Base-by-base conservation (phyloP, 2,888 invertebrate genomes). In the Yponomeuta evonymella region DNA sequence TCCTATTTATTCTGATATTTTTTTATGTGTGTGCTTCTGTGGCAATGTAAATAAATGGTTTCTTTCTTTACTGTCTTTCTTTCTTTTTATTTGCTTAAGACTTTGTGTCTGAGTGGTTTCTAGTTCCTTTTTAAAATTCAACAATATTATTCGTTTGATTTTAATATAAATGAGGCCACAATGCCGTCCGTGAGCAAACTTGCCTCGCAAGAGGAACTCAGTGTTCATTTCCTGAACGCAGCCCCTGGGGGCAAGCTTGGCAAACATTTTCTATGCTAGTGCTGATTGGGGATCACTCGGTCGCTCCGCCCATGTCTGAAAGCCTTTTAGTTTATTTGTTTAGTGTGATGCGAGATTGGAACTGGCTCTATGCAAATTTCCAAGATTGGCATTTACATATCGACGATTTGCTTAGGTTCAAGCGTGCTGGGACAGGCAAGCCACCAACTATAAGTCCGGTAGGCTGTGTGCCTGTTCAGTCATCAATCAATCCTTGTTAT, bases 251-350 rank as follows among this genome's bases (percentile, higher is more conserved):
- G 66, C 36, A 43, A 43, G 65, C 64, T 70, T 29, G 12, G 70
- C 70, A 70, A 70, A 70, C 70, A 70, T n/a, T 64, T 70, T 64
- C 65, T n/a, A 58, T 64, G 8, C 33, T 70, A 64, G 64, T 64
- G 64, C 64, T 70, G 70, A 70, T 70, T 70, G 70, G 70, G 70
- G 70, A 48, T 67, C 67, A 43, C 30, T 5, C 36, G 11, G 43
- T 15, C 36, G 12, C 23, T 43, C 11, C 29, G 48, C 51, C 63
- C 70, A 71, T 70, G 64, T 72, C 72, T 76, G 74, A 72, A 73
- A 78, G 75, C 76, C 72, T 78, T 75, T 79, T 74, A 73, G 76
- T 77, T 80, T 80, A 51, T 69, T 69, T 51, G 67, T 67, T 43
- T 67, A 67, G 33, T 67, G 67, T 67, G 74, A 77, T 64, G 64